Percentiles rank a stretch among this genome's conserved stretches.
phyloP scores from a whole-genome alignment of 30 jellyfish, hydroid and myxozoan species.

The Sanderia malayensis region DNA sequence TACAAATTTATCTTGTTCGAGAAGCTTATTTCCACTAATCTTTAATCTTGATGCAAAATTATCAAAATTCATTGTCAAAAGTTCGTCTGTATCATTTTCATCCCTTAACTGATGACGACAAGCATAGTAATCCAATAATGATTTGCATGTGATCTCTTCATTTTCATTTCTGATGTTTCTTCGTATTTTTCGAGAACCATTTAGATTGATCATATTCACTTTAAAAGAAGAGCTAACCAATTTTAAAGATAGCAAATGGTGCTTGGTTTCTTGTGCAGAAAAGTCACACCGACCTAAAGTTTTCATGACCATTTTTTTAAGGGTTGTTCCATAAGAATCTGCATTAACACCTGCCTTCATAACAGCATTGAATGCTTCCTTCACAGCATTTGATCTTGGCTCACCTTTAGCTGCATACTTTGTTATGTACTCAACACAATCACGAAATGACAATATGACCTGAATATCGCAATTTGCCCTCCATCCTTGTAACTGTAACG shows the following conservation, averaged over 20 bases:
- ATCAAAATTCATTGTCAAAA: conserved; percentile 2
- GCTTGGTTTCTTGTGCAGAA: conserved; percentile 21
- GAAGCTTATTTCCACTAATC: conserved; percentile 1
- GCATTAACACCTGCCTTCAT: neutral
- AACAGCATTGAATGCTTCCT: conserved; percentile 20
- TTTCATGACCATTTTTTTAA: neutral
- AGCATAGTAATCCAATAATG: conserved; percentile 35
- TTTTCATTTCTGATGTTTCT: neutral
- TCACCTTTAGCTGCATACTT: no score
- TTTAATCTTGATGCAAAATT: conserved; percentile 1
- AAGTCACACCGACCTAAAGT: conserved; percentile 16
- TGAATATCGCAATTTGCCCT: conserved; percentile 39
- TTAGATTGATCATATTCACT: neutral
- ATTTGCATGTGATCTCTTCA: neutral
- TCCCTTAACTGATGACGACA: neutral
- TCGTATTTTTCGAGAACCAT: conserved; percentile 2
- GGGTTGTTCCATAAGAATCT: conserved; percentile 4
- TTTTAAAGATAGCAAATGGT: conserved; percentile 26
- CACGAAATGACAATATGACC: conserved; percentile 25
- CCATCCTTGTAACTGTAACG: conserved; percentile 23
- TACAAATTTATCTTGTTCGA: neutral
- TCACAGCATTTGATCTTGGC: conserved; percentile 12
- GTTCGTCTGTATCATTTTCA: neutral
- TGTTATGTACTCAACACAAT: conserved; percentile 35
- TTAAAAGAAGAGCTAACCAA: conserved; percentile 26